Evolutionary conservation across 2,797 vertebrate genomes (phyloP).

Genomic region (Oryzias sinensis): DNA sequence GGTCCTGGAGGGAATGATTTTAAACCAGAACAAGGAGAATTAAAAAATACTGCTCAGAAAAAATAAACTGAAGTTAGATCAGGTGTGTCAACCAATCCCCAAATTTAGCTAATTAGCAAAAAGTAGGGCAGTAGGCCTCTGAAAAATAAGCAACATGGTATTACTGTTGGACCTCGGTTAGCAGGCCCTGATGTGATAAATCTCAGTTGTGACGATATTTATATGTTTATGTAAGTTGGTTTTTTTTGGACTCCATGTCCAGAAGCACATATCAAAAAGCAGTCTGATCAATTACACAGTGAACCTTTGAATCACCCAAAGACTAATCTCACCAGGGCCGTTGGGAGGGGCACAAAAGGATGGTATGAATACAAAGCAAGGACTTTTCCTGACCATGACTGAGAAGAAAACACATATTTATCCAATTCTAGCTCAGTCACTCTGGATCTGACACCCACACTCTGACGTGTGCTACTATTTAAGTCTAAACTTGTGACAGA

Average conservation of each 20-base stretch:
- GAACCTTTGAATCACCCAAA: conserved; percentile 62
- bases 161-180: no score
- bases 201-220: no score
- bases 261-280: conserved; percentile 62
- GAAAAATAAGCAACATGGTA: no score
- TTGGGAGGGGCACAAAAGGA: conserved; percentile 25
- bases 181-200: no score
- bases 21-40: no score
- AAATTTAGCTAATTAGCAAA: no score
- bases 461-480: conserved; percentile 9
- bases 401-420: conserved; percentile 10
- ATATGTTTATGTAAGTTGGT: no score
- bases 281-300: conserved; percentile 66
- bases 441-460: conserved; percentile 5
- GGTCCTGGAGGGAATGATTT: no score
- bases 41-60: no score
- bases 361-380: conserved; percentile 35
- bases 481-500: conserved; percentile 40
- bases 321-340: conserved; percentile 41
- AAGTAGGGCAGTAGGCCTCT: no score
- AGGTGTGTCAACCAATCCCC: no score
- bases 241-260: conserved; percentile 58
- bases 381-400: conserved; percentile 4
- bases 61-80: no score
- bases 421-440: not conserved